phyloP scores from a whole-genome alignment of 2,797 vertebrate species.

The Carcharodon carcharias region DNA sequence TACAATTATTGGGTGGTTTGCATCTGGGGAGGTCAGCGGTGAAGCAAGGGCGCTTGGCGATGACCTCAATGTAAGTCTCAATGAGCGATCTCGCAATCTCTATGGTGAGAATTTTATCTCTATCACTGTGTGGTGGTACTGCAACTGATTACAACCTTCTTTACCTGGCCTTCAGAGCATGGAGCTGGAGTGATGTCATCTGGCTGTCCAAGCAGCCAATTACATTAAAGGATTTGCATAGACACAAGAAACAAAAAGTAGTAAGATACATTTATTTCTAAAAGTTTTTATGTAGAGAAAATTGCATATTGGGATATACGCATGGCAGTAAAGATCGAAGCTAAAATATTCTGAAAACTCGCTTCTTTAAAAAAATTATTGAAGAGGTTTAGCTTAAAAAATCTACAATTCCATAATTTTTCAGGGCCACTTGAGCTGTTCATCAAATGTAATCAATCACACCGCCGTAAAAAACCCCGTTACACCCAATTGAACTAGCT shows the following conservation, averaged over 20 bases:
- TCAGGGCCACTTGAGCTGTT: background rate
- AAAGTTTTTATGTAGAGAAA: background rate
- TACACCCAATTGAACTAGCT: background rate
- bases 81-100: background rate
- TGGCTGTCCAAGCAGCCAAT: background rate
- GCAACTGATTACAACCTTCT: background rate
- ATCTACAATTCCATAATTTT: background rate
- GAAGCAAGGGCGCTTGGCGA: background rate
- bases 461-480: background rate
- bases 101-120: background rate
- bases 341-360: background rate
- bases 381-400: background rate
- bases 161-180: background rate
- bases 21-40: background rate
- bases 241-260: background rate
- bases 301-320: background rate
- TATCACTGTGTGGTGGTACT: background rate
- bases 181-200: background rate
- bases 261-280: background rate
- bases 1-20: background rate
- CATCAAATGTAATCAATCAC: background rate
- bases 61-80: background rate
- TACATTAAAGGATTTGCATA: background rate
- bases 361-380: background rate
- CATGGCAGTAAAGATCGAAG: background rate